Evolutionary conservation across 2,888 invertebrate species (phyloP), one percentile per base, ranked within the genome.

Genomic region (Drosophila neoperkinsi): DNA sequence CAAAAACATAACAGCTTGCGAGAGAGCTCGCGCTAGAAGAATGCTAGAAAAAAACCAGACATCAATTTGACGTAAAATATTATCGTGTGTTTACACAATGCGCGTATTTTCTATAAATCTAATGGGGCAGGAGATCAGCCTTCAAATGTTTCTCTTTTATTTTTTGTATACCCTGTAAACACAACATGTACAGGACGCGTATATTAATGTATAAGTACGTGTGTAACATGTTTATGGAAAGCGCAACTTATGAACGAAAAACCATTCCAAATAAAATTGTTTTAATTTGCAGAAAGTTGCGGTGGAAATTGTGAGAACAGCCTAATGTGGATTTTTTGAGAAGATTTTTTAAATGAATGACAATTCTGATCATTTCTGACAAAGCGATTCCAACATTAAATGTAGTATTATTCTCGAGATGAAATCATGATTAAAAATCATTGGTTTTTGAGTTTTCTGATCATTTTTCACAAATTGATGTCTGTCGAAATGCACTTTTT

Each of bases 71-170:
- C 58, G 18, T 58, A 55, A 77, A 51, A 72, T 77, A 71, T 82
- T 64, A 69, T 60, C 56, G 52, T 36, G 51, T 68, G 72, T 71
- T 86, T 81, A 87, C 67, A 59, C 72, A 72, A 58, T 53, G 43
- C 58, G 25, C 52, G 33, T 33, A 66, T 41, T 57, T 57, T 18
- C 61, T 52, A 62, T 82, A 62, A 68, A 74, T 82, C 74, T 56
- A 49, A 52, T 46, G 49, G 11, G 49, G 11, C 53, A 25, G 33
- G 28, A 46, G 57, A 63, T 63, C 59, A 71, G 63, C 77, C 77
- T 77, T 78, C 72, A 64, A 61, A 21, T 11, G 34, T 9, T 61
- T 58, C 10, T 51, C 16, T 46, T 33, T 64, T 46, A 30, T 46
- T 60, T 41, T 10, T 0, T 21, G 11, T 7, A 51, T 58, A 16